phyloP scores from a whole-genome alignment of 23 tunicate genomes.

The Ascidia mentula region DNA sequence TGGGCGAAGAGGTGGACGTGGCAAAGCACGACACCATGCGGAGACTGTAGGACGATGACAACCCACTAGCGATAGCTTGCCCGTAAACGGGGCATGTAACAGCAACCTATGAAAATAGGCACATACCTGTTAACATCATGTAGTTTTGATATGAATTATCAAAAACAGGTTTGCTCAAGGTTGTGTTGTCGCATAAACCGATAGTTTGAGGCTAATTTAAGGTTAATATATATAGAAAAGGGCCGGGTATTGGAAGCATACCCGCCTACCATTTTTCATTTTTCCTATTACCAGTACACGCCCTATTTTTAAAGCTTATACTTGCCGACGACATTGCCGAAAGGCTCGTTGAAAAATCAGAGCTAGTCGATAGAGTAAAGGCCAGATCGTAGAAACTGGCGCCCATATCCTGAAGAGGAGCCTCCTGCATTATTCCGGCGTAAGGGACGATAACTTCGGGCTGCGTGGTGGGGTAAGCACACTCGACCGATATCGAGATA shows the following conservation, averaged over 20 bases:
- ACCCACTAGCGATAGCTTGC: not conserved
- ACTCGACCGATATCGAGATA: not conserved
- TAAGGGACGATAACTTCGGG: not conserved
- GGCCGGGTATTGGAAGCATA: too few species aligned
- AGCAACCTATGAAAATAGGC: not conserved
- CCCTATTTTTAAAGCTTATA: too few species aligned
- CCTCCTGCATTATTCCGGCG: not conserved
- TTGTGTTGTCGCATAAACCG: not conserved
- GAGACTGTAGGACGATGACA: not conserved
- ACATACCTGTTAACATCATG: not conserved
- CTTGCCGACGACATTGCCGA: not conserved
- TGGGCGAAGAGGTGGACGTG: constrained; percentile 9
- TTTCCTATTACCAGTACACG: too few species aligned
- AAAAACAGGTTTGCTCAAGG: not conserved
- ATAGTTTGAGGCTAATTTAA: not conserved
- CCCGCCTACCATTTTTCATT: too few species aligned
- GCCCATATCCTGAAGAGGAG: not conserved
- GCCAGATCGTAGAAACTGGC: not conserved
- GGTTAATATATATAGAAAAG: too few species aligned
- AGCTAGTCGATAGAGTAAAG: not conserved
- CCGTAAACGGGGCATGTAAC: constrained; percentile 21
- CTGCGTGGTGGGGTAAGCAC: not conserved
- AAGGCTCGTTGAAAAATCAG: not conserved
- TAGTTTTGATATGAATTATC: not conserved
- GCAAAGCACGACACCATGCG: constrained; percentile 25